These are phyloP conservation scores for Eilema caniola DNA, from an alignment of 2,888 invertebrate genomes.

Conservation along the genomic window DNA sequence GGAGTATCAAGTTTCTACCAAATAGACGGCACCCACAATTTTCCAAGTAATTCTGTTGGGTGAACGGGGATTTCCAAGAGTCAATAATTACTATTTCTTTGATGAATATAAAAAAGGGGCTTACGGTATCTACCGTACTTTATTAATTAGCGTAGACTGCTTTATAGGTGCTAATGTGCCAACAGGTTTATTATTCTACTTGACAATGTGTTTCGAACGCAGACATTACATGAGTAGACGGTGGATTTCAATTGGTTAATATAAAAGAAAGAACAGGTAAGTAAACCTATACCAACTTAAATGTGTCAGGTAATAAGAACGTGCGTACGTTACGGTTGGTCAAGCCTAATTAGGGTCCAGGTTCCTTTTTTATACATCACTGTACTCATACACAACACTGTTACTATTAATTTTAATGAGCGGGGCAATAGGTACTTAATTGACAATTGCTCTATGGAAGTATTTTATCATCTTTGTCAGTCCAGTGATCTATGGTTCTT, in stretches of 20 bases:
- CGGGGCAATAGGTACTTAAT: background rate
- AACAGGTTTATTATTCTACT: too few relatives aligned
- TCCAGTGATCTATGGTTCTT: background rate
- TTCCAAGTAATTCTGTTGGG: background rate
- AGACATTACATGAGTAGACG: too few relatives aligned
- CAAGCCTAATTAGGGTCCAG: too few relatives aligned
- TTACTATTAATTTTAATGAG: slow-evolving; percentile 8
- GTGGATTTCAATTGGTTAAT: too few relatives aligned
- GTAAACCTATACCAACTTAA: too few relatives aligned
- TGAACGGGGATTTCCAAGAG: background rate
- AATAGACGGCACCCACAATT: too few relatives aligned
- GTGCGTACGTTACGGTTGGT: too few relatives aligned
- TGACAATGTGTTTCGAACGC: too few relatives aligned
- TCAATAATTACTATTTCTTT: background rate
- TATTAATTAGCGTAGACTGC: slow-evolving; percentile 6
- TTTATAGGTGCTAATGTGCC: background rate
- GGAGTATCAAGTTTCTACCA: too few relatives aligned
- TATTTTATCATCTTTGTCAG: too few relatives aligned
- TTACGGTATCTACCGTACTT: slow-evolving; percentile 11
- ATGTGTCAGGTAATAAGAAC: too few relatives aligned
- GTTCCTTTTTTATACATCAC: background rate
- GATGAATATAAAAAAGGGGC: slow-evolving; percentile 9
- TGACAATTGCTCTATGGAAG: background rate
- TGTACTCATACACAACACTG: background rate
- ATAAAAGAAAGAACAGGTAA: too few relatives aligned